These are phyloP conservation scores for Nycteola revayana DNA, from an alignment of 2,888 invertebrate genomes.

Conservation along the genomic window DNA sequence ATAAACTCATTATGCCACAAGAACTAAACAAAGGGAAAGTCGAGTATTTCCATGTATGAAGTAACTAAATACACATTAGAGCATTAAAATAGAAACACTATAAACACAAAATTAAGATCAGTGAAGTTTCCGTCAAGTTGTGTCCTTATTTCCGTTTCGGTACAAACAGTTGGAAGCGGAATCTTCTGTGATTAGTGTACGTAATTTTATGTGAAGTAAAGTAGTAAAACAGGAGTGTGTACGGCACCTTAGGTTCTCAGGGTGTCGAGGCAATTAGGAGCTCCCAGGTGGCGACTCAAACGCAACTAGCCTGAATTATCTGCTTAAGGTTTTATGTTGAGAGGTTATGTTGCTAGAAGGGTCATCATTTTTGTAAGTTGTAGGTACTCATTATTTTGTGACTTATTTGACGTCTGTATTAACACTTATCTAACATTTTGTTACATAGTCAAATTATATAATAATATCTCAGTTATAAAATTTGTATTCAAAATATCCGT, in stretches of 20 bases:
- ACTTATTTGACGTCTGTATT: no score
- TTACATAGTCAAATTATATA: no score
- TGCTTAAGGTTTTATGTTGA: slow-evolving; percentile 57
- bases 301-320: slow-evolving; percentile 69
- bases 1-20: neutral
- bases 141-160: slow-evolving; percentile 28
- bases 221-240: slow-evolving; percentile 38
- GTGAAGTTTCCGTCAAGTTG: slow-evolving; percentile 15
- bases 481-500: no score
- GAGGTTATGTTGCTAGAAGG: slow-evolving; percentile 35
- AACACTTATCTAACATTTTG: no score
- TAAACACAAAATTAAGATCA: slow-evolving; percentile 24
- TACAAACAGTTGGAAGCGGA: slow-evolving; percentile 12
- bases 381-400: no score
- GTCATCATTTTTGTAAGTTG: slow-evolving; percentile 7
- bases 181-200: slow-evolving; percentile 35
- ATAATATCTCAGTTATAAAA: no score
- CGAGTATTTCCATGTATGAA: no score
- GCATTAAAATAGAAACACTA: no score
- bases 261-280: slow-evolving; percentile 64
- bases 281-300: slow-evolving; percentile 69
- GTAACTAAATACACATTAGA: no score
- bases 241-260: slow-evolving; percentile 34
- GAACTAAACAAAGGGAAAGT: neutral
- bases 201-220: slow-evolving; percentile 45